phyloP scores from a whole-genome alignment of 1,140 invertebrate species.

The Gonatopus flavifemur region DNA sequence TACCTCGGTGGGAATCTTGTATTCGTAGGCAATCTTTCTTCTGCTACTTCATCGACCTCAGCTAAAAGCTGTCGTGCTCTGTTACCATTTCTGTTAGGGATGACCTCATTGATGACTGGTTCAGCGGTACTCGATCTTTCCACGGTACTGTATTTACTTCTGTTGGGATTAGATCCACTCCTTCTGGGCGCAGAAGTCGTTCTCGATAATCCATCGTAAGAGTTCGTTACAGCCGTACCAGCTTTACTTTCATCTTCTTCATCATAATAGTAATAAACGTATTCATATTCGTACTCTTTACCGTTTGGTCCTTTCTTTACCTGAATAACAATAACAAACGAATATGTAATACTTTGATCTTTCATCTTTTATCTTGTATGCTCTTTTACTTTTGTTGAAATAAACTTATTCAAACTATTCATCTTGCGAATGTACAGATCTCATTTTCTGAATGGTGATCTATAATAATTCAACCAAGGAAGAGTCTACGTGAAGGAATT shows the following conservation, averaged over 20 bases:
- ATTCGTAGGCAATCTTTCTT: slow-evolving; percentile 72
- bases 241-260: slow-evolving; percentile 70
- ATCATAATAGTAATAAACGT: slow-evolving; percentile 88
- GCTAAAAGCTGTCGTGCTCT: slow-evolving; percentile 63
- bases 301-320: slow-evolving; percentile 88
- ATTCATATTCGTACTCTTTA: slow-evolving; percentile 88
- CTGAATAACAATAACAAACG: slow-evolving; percentile 54
- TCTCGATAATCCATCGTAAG: slow-evolving; percentile 63
- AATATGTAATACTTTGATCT: background rate
- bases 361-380: no score
- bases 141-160: slow-evolving; percentile 69
- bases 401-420: no score
- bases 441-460: no score
- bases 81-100: slow-evolving; percentile 61
- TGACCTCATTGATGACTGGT: slow-evolving; percentile 67
- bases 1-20: slow-evolving; percentile 78
- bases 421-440: no score
- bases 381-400: no score
- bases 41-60: slow-evolving; percentile 53
- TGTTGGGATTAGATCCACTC: slow-evolving; percentile 36
- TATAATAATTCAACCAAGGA: no score
- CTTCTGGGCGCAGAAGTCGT: slow-evolving; percentile 44
- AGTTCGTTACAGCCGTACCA: slow-evolving; percentile 54
- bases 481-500: no score
- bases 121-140: slow-evolving; percentile 64